Evolutionary conservation across 1,140 invertebrate genomes (phyloP), one percentile per base, ranked within the genome.

Genomic region (Gyrodactylus bullatarudis): DNA sequence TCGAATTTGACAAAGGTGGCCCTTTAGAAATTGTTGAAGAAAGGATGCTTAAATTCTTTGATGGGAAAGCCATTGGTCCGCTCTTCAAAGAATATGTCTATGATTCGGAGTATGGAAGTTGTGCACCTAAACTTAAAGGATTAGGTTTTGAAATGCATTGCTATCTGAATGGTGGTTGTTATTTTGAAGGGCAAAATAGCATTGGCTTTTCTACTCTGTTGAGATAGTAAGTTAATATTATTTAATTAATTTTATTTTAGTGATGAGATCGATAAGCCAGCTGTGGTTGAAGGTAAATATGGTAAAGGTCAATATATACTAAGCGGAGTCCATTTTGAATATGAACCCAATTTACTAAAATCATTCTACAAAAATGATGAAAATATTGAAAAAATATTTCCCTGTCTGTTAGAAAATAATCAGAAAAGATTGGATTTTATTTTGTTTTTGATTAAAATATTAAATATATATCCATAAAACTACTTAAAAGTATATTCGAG

Each of bases 1-100:
- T 81, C 68, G 77, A 79, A 71, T 81, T 81, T 78, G 79, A 80
- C 73, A 78, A 78, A 74, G 74, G 73, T 24, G 79, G 78, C 24
- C 77, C 76, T 23, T 69, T 79, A 23, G 77, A 80, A 73, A 78
- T 81, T 0, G 76, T 76, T 75, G 79, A 78, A 68, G 75, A 77
- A 70, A 75, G 80, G 73, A 70, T 75, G 26, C 76, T 81, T 0
- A 77, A 76, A 27, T 80, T 80, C 75, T 80, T 77, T 73, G 77
- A 78, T 77, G 78, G 79, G 8, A 54, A 54, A n/a, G 34, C 34
- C 34, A 54, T 54, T n/a, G 34, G 34, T 8, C 34, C 34, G 8
- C 8, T 54, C n/a, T 54, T 54, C 34, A 54, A 54, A n/a, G 34
- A 54, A 8, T 54, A 54, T n/a, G 8, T 54, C 34, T 16, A 8